Base-by-base conservation (phyloP, 2,113 vertebrate species). In the Hassar affinis region DNA sequence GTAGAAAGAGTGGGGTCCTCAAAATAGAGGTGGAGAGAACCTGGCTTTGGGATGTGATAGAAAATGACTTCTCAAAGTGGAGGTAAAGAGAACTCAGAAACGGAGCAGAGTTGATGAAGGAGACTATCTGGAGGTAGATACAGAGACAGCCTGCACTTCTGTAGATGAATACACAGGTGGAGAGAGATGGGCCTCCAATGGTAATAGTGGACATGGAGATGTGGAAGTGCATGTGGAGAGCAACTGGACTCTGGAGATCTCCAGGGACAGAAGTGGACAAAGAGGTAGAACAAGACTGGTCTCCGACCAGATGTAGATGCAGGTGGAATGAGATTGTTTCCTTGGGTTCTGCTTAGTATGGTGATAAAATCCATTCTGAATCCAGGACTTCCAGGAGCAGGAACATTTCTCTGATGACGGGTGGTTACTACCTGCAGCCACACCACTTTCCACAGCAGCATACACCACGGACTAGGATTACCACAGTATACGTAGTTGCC, bases 371-470 rank as follows among this genome's bases (percentile, higher is more conserved):
- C 6, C 69, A 56, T 75, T 69, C 76, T 83, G 7, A 80, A 56
- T 71, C 54, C 52, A 52, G 51, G 81, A 59, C 35, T 77, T 47
- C 22, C 27, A 33, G 18, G 18, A 79, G 25, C 54, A 45, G 25
- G 9, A 78, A 27, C 62, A 27, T 45, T 79, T 84, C 62, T 49
- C 80, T 82, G 71, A 75, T 42, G 59, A 57, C 69, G 33, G 20
- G 17, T 20, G 52, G 85, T 89, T 84, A 88, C 84, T 90, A 91
- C 89, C 93, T 91, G 89, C 87, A 88, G 74, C 88, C 88, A 85
- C 87, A 84, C 76, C 74, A 81, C 76, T 68, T 85, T 77, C 56
- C 77, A 61, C 88, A 80, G 61, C 72, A 79, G 81, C 68, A 77
- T 75, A 2, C 25, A 79, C 80, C 52, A 66, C 30, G 54, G 86